Evolutionary conservation across 2,888 invertebrate genomes (phyloP).

Genomic region (Electrophaes corylata): DNA sequence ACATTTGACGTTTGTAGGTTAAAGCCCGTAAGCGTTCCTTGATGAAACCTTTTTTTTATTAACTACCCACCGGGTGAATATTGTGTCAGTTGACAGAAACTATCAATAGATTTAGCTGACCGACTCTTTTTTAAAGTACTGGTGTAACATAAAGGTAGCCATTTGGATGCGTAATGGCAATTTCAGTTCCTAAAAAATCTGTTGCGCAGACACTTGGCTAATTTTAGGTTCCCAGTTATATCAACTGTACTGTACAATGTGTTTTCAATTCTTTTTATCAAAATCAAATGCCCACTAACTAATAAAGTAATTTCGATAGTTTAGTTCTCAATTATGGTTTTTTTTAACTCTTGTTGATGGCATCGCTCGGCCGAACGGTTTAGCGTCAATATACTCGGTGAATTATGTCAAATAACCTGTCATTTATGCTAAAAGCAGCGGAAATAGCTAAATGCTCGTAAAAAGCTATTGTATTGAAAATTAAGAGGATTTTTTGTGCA

Average conservation of each 20-base stretch:
- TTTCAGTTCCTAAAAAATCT: too few relatives aligned
- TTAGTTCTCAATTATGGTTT: background rate
- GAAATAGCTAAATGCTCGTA: background rate
- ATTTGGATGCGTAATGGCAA: background rate
- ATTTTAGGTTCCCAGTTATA: background rate
- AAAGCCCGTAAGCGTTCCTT: background rate
- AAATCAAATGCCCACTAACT: background rate
- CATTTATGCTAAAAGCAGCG: background rate
- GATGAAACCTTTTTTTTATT: background rate
- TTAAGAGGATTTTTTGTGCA: too few relatives aligned
- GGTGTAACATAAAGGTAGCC: too few relatives aligned
- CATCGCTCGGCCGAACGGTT: background rate
- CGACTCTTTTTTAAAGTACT: too few relatives aligned
- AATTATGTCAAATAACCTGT: background rate
- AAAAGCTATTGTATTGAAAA: too few relatives aligned
- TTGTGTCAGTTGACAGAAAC: background rate
- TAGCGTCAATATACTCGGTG: background rate
- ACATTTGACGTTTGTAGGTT: constrained; percentile 11
- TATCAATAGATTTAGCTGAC: background rate
- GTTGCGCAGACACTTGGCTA: background rate
- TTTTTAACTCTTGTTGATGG: background rate
- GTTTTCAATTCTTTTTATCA: background rate
- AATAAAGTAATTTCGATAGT: background rate
- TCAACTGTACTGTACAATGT: background rate
- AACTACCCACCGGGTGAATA: background rate